phyloP scores from a whole-genome alignment of 1,140 invertebrate species.

The Camponotus pennsylvanicus region DNA sequence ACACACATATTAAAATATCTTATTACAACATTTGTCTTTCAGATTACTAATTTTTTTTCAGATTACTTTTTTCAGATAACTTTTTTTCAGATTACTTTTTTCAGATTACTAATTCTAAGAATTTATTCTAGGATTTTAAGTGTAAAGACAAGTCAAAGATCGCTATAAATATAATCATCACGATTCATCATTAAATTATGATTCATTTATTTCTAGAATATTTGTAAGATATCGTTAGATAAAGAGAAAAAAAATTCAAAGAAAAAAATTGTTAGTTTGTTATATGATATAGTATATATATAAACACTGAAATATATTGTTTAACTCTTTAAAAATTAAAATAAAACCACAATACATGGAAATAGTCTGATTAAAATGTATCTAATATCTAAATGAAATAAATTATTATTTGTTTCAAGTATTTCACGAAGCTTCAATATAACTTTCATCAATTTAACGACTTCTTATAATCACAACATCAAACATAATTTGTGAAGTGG shows the following conservation, averaged over 20 bases:
- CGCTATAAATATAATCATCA: neutral
- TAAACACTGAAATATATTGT: neutral
- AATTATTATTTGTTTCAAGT: neutral
- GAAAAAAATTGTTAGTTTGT: neutral
- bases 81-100: no score
- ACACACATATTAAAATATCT: neutral
- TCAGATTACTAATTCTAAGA: no score
- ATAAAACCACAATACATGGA: conserved; percentile 9
- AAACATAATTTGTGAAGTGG: conserved; percentile 23
- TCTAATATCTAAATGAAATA: neutral
- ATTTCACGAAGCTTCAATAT: neutral
- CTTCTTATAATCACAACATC: conserved; percentile 1
- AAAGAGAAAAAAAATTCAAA: no score
- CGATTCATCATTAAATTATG: conserved; percentile 5
- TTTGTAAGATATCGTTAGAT: neutral
- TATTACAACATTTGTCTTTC: no score
- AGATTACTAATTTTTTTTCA: no score
- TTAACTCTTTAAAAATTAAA: neutral
- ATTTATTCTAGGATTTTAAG: neutral
- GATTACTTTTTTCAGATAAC: no score
- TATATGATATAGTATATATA: conserved; percentile 4
- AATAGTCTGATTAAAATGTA: neutral
- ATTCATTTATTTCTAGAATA: conserved; percentile 35
- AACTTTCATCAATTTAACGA: neutral
- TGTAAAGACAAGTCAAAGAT: neutral